Evolutionary conservation across 2,797 vertebrate genomes (phyloP), one percentile per base, ranked within the genome.

Genomic region (Chaetophractus vellerosus): DNA sequence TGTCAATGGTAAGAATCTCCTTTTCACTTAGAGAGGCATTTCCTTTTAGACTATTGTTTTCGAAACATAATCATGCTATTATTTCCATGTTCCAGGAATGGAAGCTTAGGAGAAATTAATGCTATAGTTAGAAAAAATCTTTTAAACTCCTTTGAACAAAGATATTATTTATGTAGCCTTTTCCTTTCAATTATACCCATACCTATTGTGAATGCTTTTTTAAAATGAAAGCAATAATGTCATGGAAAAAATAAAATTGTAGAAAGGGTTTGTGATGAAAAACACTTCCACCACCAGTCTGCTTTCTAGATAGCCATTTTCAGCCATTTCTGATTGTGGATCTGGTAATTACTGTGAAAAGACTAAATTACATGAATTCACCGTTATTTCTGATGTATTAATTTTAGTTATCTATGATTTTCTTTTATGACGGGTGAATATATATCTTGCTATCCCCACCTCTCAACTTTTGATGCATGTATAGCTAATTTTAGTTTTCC

Each of bases 1-100:
- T 99, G 48, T 99, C 98, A 0, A 94, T 99, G 99, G 99, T 99
- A 98, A 98, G 99, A 97, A 38, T 87, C 59, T 4, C 19, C 48
- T 93, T 91, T 95, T 55, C 23, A 28, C 38, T 88, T 48, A 19
- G 12, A 95, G 88, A 80, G 55, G 28, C 24, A 11, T 64, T 96
- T 94, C 14, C 38, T 85, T 24, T 75, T 92, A 80, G 19, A 76
- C 4, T 11, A 4, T 64, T 80, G 11, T 90, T 92, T 74, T 38
- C 6, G 82, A 90, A 48, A 72, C 31, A 52, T 52, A 71, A 23
- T 55, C 23, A 1, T 76, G 50, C 36, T 88, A 14, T 76, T 81
- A 28, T 75, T 91, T 91, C 28, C 41, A 26, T 48, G 31, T 83
- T 95, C n/a, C 19, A 84, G 64, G 48, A 92, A 63, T 55, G 61